Conservation (phyloP, 1,140 invertebrate genomes). For the Bombus confusus region DNA sequence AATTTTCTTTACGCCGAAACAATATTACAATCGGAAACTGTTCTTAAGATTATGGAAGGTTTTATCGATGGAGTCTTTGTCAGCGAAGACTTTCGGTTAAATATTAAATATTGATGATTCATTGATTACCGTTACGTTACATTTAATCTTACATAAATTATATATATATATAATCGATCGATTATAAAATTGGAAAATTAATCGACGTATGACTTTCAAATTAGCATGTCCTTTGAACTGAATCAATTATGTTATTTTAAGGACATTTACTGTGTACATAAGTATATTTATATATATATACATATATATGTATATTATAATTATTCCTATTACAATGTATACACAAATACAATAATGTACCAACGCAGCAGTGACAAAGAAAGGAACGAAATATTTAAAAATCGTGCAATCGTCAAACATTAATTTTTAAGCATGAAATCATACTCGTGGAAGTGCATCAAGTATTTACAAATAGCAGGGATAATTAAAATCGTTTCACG, state of each 20-base stretch:
- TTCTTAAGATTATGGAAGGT: neutral
- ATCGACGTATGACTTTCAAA: conserved; percentile 1
- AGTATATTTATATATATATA: conserved; percentile 59
- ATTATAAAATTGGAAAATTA: neutral
- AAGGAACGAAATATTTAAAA: conserved; percentile 26
- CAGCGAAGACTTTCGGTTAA: neutral
- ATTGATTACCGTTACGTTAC: neutral
- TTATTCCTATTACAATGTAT: conserved; percentile 65
- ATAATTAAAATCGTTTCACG: conserved; percentile 20
- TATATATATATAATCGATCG: neutral
- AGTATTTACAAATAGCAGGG: conserved; percentile 32
- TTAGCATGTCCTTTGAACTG: conserved; percentile 43
- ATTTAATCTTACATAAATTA: neutral
- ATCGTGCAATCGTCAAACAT: conserved; percentile 64
- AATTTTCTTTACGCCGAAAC: conserved; percentile 50
- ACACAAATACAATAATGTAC: conserved; percentile 51
- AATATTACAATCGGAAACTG: neutral
- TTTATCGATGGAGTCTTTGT: neutral
- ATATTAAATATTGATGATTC: neutral
- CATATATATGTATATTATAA: conserved; percentile 57
- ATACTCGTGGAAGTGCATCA: conserved; percentile 33
- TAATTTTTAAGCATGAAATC: conserved; percentile 60
- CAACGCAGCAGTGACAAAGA: conserved; percentile 52
- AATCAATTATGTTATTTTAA: conserved; percentile 57
- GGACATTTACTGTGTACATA: conserved; percentile 61